Percentiles rank a stretch among this genome's conserved stretches.
Evolutionary conservation across 2,888 invertebrate genomes (phyloP).

Genomic region (Phortica magna): DNA sequence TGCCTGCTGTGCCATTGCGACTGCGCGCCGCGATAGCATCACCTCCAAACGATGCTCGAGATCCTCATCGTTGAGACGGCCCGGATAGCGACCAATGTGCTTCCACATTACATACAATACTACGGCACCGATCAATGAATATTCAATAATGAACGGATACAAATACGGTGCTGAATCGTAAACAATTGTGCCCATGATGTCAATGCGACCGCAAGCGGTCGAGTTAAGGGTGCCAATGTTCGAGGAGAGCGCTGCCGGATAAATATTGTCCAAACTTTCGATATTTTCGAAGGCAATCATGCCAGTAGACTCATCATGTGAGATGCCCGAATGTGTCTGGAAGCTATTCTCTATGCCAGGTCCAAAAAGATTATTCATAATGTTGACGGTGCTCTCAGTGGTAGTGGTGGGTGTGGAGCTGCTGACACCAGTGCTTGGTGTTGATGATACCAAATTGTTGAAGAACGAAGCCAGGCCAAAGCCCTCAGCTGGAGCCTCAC

Average conservation of each 20-base stretch:
- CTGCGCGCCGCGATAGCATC: constrained; percentile 91
- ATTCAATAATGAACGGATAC: constrained; percentile 97
- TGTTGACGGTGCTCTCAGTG: constrained; percentile 71
- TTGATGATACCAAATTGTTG: constrained; percentile 66
- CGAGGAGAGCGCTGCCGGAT: constrained; percentile 81
- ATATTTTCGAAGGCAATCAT: constrained; percentile 75
- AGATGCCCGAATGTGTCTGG: constrained; percentile 76
- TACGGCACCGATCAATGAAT: constrained; percentile 95
- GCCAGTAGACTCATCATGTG: constrained; percentile 73
- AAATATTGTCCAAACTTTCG: constrained; percentile 81
- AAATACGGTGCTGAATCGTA: constrained; percentile 95
- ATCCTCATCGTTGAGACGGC: constrained; percentile 88
- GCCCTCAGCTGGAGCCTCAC: constrained; percentile 37
- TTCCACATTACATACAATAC: constrained; percentile 98
- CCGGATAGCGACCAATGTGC: constrained; percentile 92
- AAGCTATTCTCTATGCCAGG: constrained; percentile 76
- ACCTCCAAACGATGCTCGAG: constrained; percentile 92
- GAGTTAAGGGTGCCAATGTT: constrained; percentile 79
- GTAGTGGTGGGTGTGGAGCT: constrained; percentile 55
- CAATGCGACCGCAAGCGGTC: constrained; percentile 87
- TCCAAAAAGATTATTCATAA: constrained; percentile 76
- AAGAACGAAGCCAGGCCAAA: constrained; percentile 68
- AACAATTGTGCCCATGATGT: constrained; percentile 95
- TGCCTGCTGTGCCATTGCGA: constrained; percentile 90
- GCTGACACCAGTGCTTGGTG: constrained; percentile 57